A percentile compares a stretch with the other conserved stretches of the same genome.
These are phyloP conservation scores for Drosophila bunnanda DNA, from an alignment of 2,888 invertebrate genomes.

Conservation along the genomic window DNA sequence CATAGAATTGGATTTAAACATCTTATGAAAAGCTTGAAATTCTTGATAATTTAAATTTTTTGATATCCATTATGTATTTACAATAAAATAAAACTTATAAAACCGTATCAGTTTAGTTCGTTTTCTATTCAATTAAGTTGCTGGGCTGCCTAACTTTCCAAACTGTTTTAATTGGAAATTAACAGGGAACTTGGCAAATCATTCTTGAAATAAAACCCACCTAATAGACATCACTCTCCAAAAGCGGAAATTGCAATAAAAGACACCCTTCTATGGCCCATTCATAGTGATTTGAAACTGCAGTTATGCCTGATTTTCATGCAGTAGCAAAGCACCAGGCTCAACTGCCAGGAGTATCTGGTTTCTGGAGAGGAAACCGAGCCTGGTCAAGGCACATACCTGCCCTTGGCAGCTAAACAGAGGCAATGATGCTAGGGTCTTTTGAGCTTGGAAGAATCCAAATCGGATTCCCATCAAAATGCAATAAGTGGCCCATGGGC, in stretches of 20 bases:
- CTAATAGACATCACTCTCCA: slow-evolving; percentile 1
- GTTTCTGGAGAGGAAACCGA: slow-evolving; percentile 2
- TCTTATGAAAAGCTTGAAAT: neutral
- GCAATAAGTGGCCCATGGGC: slow-evolving; percentile 40
- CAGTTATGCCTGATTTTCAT: slow-evolving; percentile 54
- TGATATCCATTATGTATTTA: neutral
- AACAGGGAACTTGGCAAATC: neutral
- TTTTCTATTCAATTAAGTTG: too few species aligned
- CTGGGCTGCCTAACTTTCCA: too few species aligned
- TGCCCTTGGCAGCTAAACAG: slow-evolving; percentile 27
- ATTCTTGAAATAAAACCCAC: neutral
- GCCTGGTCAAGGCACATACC: slow-evolving; percentile 22
- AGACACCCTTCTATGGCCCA: slow-evolving; percentile 25
- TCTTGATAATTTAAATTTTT: too few species aligned
- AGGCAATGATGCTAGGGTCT: slow-evolving; percentile 5
- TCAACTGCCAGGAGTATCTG: neutral
- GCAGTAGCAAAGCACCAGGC: slow-evolving; percentile 6
- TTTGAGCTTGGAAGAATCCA: slow-evolving; percentile 7
- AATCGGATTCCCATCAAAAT: slow-evolving; percentile 40
- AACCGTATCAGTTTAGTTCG: too few species aligned
- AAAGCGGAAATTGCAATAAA: neutral
- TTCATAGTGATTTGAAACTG: slow-evolving; percentile 59
- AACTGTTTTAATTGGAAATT: neutral
- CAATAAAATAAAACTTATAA: too few species aligned
- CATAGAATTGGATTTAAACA: neutral